Percentiles rank a stretch among this genome's conserved stretches.
These are phyloP conservation scores for Barnardius zonarius DNA, from an alignment of 2,113 vertebrate species.

Conservation along the genomic window DNA sequence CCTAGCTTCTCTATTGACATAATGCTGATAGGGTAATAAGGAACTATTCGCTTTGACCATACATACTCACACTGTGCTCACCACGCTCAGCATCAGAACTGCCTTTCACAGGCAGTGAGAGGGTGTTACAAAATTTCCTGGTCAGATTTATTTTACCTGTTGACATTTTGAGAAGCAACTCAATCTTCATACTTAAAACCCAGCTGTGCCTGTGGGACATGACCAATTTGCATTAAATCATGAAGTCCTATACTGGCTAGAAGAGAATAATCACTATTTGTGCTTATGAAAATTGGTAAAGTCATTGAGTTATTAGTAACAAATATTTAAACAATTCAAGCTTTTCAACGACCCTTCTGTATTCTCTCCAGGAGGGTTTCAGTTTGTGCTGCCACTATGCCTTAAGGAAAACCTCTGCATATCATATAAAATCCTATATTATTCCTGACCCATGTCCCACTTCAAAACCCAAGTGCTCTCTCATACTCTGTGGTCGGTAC, in stretches of 20 bases:
- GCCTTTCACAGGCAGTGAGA: background rate
- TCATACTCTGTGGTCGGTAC: background rate
- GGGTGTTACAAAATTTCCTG: slow-evolving; percentile 30
- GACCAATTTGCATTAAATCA: slow-evolving; percentile 19
- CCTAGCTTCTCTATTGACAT: background rate
- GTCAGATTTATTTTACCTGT: slow-evolving; percentile 41
- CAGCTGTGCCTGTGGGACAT: background rate
- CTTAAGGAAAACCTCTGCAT: background rate
- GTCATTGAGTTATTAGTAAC: slow-evolving; percentile 53
- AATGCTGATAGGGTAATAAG: slow-evolving; percentile 19
- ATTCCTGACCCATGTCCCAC: background rate
- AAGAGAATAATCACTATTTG: background rate
- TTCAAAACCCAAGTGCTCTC: background rate
- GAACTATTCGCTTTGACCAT: background rate
- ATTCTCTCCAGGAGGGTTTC: background rate
- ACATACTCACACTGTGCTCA: background rate
- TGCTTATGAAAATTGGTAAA: slow-evolving; percentile 23
- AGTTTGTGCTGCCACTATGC: background rate
- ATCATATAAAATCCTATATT: background rate
- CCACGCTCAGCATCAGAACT: background rate
- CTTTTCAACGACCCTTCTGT: slow-evolving; percentile 41
- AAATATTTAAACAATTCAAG: slow-evolving; percentile 48
- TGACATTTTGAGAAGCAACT: slow-evolving; percentile 36
- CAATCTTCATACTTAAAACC: slow-evolving; percentile 14
- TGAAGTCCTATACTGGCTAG: background rate